Evolutionary conservation across 2,888 invertebrate species (phyloP).

Genomic region (Acrobeloides nanus): DNA sequence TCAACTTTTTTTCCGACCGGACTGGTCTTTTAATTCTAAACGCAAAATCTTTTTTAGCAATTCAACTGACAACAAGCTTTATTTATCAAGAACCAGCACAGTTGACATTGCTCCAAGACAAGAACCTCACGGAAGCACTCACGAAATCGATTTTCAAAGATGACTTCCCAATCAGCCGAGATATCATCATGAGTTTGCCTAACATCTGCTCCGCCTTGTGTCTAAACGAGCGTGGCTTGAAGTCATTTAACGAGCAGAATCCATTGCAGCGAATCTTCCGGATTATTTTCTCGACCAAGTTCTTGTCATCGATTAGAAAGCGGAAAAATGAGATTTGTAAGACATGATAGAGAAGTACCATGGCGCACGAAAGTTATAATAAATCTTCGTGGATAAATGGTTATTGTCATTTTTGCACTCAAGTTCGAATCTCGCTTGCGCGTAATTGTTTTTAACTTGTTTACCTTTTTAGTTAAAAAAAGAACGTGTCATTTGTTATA

Average conservation of each 20-base stretch:
- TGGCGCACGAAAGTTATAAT: neutral
- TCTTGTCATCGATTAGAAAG: constrained; percentile 75
- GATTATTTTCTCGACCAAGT: constrained; percentile 71
- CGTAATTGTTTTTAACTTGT: neutral
- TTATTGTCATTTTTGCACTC: neutral
- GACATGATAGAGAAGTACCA: constrained; percentile 26
- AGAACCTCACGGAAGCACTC: constrained; percentile 56
- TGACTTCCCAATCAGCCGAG: constrained; percentile 60
- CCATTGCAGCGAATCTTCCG: constrained; percentile 76
- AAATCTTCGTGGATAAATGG: neutral
- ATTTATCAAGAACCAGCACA: constrained; percentile 71
- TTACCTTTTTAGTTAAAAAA: constrained; percentile 12
- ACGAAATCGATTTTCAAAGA: constrained; percentile 19
- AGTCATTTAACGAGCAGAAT: constrained; percentile 61
- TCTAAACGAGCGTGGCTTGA: constrained; percentile 72
- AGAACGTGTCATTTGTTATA: too few relatives aligned
- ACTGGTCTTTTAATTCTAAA: too few relatives aligned
- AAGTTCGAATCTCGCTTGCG: too few relatives aligned
- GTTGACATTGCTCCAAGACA: constrained; percentile 74
- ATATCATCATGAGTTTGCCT: constrained; percentile 71
- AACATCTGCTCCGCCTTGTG: constrained; percentile 80
- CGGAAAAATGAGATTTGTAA: constrained; percentile 66
- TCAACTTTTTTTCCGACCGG: too few relatives aligned
- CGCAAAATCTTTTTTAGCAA: constrained; percentile 20
- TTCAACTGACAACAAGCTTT: constrained; percentile 66